phyloP scores from a whole-genome alignment of 2,888 invertebrate genomes.

The Orthonychiurus folsomi region DNA sequence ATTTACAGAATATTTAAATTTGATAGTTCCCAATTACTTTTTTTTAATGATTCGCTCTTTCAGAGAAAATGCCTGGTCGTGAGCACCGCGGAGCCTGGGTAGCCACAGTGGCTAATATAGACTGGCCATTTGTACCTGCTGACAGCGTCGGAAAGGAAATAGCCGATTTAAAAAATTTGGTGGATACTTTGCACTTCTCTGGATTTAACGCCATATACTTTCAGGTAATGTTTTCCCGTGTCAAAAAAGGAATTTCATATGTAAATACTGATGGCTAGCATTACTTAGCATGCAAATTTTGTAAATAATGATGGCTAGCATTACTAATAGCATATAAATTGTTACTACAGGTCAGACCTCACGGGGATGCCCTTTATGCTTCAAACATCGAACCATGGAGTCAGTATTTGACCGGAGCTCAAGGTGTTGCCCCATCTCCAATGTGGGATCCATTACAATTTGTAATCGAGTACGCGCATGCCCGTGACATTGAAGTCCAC shows the following conservation, averaged over 20 bases:
- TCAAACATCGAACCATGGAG: constrained; percentile 37
- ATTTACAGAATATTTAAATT: constrained; percentile 2
- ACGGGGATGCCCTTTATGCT: constrained; percentile 32
- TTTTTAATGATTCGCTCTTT: neutral
- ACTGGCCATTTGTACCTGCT: constrained; percentile 27
- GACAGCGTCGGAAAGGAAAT: constrained; percentile 25
- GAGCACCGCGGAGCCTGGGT: constrained; percentile 33
- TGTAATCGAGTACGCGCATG: constrained; percentile 27
- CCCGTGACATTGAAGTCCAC: constrained; percentile 30
- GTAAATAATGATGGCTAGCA: no score
- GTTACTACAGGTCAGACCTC: constrained; percentile 25
- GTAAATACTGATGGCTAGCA: no score
- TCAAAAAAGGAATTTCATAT: no score
- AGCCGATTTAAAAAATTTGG: constrained; percentile 14
- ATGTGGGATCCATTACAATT: constrained; percentile 31
- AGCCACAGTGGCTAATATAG: constrained; percentile 34
- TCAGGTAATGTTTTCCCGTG: constrained; percentile 26
- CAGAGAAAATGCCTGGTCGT: constrained; percentile 29
- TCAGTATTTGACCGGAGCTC: constrained; percentile 27
- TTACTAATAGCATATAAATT: neutral
- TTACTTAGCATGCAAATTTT: no score
- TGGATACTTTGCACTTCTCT: constrained; percentile 22
- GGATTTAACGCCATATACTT: constrained; percentile 33
- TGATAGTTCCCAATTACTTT: neutral
- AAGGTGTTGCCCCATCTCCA: constrained; percentile 26